Evolutionary conservation across 2,888 invertebrate genomes (phyloP), one percentile per base, ranked within the genome.

Genomic region (Hirtodrosophila histrioides): DNA sequence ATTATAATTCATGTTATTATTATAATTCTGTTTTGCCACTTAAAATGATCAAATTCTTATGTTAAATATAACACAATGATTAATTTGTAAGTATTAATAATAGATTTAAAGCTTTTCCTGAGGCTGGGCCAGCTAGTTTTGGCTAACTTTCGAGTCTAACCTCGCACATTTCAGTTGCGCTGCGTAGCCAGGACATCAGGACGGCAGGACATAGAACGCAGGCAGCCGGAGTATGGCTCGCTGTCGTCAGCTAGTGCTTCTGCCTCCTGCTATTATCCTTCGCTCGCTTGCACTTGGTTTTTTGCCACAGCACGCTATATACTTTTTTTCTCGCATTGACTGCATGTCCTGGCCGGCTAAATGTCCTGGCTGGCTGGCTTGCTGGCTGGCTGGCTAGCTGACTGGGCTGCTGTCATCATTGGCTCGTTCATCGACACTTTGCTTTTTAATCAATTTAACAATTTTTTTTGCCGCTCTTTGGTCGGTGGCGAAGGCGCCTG

Each of bases 391-490:
- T 55, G 48, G 10, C 31, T 33, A 36, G 29, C 61, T 41, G 17
- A 17, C 49, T 62, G 64, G 57, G 55, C 49, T 63, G 87, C 88
- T 82, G 83, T 83, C 88, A 85, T 87, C 79, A 87, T 82, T 82
- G 88, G 79, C 84, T 85, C 88, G 78, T 83, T 84, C 84, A 88
- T 83, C 84, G 84, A 86, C 84, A 84, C 84, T 89, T 89, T 87
- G 83, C 85, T 85, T 86, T 89, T 86, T 89, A 89, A 89, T 89
- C 89, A 89, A 89, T 89, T 89, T 89, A 86, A 67, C 88, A 86
- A 83, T 75, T 78, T 80, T 80, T 77, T 78, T 75, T 5, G 55
- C 40, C 44, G 39, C 54, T 64, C 50, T 43, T 51, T 24, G 46
- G 46, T 23, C 33, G 36, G 31, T 23, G 44, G 44, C 41, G 58